A percentile compares a stretch with the other conserved stretches of the same genome.
Evolutionary conservation across 2,888 invertebrate genomes (phyloP).

Genomic region (Mythimna pallens): DNA sequence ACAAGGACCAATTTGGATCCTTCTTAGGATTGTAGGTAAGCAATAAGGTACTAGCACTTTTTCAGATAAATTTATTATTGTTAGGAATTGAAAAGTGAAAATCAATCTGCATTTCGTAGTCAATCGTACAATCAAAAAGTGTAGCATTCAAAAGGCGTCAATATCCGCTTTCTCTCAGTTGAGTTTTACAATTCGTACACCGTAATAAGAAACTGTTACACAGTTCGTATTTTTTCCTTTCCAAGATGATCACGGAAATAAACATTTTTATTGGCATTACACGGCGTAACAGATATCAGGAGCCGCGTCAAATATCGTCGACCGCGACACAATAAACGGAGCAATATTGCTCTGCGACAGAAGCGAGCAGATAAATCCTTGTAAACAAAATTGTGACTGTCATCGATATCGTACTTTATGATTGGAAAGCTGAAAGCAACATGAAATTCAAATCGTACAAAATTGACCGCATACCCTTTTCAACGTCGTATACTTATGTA

Average conservation of each 20-base stretch:
- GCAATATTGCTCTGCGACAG: constrained; percentile 65
- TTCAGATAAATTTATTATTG: constrained; percentile 14
- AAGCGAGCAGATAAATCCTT: constrained; percentile 80
- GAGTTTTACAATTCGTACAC: constrained; percentile 18
- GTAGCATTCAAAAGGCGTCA: constrained; percentile 11
- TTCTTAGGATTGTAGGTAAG: constrained; percentile 11
- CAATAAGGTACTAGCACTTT: neutral
- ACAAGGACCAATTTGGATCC: constrained; percentile 40
- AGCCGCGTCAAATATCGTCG: constrained; percentile 59
- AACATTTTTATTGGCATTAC: constrained; percentile 63
- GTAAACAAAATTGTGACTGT: constrained; percentile 87
- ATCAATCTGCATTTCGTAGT: neutral
- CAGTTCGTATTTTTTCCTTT: constrained; percentile 30
- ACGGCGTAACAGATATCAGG: constrained; percentile 61
- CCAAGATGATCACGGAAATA: constrained; percentile 56
- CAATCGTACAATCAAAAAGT: constrained; percentile 12
- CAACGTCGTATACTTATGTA: constrained; percentile 70
- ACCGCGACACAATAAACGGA: constrained; percentile 61
- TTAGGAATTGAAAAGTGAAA: neutral
- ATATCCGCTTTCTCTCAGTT: neutral
- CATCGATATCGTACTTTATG: constrained; percentile 86
- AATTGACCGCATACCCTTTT: constrained; percentile 83
- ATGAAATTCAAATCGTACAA: constrained; percentile 82
- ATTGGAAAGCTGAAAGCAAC: constrained; percentile 77
- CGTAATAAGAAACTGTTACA: constrained; percentile 33